Conservation (phyloP, 2,888 invertebrate species). For the Nemapogon koenigi region DNA sequence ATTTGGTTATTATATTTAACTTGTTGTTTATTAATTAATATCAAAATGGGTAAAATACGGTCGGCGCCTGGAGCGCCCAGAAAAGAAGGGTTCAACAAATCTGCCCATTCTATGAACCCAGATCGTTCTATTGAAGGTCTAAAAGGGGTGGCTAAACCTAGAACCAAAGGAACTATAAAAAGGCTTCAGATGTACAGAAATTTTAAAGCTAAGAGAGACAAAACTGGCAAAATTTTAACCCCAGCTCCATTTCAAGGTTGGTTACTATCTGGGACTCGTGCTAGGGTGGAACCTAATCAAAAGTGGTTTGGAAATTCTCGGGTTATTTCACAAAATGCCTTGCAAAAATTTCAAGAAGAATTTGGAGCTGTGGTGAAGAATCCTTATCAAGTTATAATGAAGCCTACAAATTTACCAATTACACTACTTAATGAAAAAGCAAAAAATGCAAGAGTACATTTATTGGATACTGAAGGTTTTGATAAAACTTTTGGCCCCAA, state of each 20-base stretch:
- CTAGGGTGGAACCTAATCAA: constrained; percentile 95
- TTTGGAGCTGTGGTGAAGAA: constrained; percentile 93
- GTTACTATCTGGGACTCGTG: constrained; percentile 86
- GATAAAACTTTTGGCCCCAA: constrained; percentile 95
- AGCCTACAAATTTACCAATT: constrained; percentile 92
- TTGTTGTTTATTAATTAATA: constrained; percentile 1
- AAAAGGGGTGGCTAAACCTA: constrained; percentile 83
- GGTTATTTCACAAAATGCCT: constrained; percentile 90
- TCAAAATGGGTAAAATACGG: constrained; percentile 77
- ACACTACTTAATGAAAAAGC: constrained; percentile 92
- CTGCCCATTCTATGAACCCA: constrained; percentile 94
- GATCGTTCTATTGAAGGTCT: constrained; percentile 80
- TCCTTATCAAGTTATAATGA: constrained; percentile 98
- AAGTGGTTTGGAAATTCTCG: constrained; percentile 99
- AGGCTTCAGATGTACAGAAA: constrained; percentile 98
- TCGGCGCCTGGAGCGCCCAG: constrained; percentile 77
- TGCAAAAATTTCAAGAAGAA: constrained; percentile 93
- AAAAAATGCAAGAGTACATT: constrained; percentile 89
- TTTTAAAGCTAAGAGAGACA: constrained; percentile 93
- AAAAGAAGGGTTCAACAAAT: constrained; percentile 84
- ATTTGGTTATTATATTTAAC: background rate
- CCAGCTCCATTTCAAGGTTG: constrained; percentile 97
- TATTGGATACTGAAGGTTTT: constrained; percentile 95
- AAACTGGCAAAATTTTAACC: constrained; percentile 85
- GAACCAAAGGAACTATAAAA: constrained; percentile 94